Conservation (phyloP, 2,113 vertebrate genomes). For the Silurus meridionalis region DNA sequence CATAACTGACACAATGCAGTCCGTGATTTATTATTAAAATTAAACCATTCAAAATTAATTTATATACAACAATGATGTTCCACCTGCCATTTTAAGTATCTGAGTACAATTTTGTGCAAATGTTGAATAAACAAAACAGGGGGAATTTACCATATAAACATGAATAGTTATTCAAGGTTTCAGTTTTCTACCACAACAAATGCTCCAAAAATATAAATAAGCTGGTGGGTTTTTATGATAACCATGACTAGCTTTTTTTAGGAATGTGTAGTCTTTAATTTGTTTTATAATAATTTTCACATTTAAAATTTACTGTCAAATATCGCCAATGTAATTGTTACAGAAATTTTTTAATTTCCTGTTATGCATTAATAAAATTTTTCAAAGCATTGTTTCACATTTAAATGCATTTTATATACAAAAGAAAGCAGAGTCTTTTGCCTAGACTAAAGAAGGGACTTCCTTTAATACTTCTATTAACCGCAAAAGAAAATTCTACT, state of each 20-base stretch:
- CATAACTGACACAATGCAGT: neutral
- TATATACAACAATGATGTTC: neutral
- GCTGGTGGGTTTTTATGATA: slow-evolving; percentile 1
- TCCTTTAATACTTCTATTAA: neutral
- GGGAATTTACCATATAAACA: neutral
- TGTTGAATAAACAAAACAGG: neutral
- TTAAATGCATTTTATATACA: neutral
- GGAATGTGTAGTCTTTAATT: slow-evolving; percentile 1
- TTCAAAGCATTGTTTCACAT: neutral
- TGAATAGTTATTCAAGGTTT: neutral
- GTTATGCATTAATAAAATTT: neutral
- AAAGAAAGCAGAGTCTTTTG: neutral
- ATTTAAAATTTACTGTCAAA: slow-evolving; percentile 9
- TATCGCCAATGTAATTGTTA: slow-evolving; percentile 2
- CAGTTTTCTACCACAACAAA: neutral
- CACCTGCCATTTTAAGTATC: neutral
- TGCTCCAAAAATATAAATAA: slow-evolving; percentile 11
- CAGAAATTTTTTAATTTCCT: slow-evolving; percentile 3
- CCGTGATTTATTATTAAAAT: neutral
- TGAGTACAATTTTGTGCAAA: neutral
- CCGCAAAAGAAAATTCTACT: no score
- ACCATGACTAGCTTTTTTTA: neutral
- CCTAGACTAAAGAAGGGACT: neutral
- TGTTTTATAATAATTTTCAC: slow-evolving; percentile 16
- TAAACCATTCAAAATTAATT: neutral